Conservation (phyloP, 2,113 vertebrate genomes). For the Plotosus lineatus region DNA sequence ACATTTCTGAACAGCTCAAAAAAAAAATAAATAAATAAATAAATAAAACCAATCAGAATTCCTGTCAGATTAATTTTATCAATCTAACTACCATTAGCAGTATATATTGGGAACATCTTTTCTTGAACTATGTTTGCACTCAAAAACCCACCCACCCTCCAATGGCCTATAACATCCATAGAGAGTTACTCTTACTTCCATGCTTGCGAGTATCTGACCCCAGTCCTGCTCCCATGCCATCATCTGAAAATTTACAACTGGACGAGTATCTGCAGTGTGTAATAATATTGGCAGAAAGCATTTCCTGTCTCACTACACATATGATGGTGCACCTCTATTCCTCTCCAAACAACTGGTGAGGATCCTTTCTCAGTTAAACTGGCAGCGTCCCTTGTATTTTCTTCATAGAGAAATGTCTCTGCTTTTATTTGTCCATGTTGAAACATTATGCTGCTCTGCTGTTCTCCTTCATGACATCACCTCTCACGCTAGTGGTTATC, state of each 20-base stretch:
- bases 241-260: constrained; percentile 39
- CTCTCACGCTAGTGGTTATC: background rate
- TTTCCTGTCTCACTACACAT: constrained; percentile 38
- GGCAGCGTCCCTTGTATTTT: background rate
- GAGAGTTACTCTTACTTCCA: background rate
- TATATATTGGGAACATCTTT: no score
- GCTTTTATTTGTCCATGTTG: background rate
- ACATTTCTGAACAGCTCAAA: no score
- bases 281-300: constrained; percentile 24
- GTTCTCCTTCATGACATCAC: background rate
- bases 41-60: no score
- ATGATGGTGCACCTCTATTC: background rate
- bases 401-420: background rate
- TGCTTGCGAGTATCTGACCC: constrained; percentile 39
- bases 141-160: no score
- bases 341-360: background rate
- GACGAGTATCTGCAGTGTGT: constrained; percentile 26
- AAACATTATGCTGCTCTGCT: background rate
- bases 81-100: no score
- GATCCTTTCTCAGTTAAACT: background rate
- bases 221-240: constrained; percentile 36
- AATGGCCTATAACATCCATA: no score
- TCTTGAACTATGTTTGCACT: no score
- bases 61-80: no score
- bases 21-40: no score